A percentile compares a stretch with the other conserved stretches of the same genome.
Conservation (phyloP, 2,797 vertebrate genomes). For the Gorsachius magnificus region DNA sequence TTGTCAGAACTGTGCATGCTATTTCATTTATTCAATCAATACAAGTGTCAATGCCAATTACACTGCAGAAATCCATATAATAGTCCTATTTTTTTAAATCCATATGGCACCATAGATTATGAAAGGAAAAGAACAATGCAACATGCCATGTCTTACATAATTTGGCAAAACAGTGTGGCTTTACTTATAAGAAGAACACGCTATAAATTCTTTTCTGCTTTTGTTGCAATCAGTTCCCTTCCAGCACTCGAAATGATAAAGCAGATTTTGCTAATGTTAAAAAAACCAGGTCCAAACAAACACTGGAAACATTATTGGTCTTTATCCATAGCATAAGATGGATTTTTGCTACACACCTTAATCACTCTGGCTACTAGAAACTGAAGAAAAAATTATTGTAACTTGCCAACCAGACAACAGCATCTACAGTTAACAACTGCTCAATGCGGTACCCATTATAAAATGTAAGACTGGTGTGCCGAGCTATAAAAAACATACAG, state of each 20-base stretch:
- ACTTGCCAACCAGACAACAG: neutral
- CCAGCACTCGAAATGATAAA: neutral
- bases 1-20: slow-evolving; percentile 22
- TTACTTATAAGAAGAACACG: slow-evolving; percentile 4
- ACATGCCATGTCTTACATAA: neutral
- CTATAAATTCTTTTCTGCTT: slow-evolving; percentile 16
- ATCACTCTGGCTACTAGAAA: neutral
- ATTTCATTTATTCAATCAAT: slow-evolving; percentile 55
- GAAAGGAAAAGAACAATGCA: slow-evolving; percentile 27
- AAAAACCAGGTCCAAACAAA: neutral
- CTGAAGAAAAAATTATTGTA: neutral
- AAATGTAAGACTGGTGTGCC: neutral
- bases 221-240: slow-evolving; percentile 10
- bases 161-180: neutral
- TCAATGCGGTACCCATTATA: neutral
- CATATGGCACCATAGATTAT: slow-evolving; percentile 6
- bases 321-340: neutral
- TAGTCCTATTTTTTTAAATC: slow-evolving; percentile 19
- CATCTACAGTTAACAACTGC: slow-evolving; percentile 29
- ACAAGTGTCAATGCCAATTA: slow-evolving; percentile 52
- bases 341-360: neutral
- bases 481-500: slow-evolving; percentile 29
- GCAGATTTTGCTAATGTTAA: neutral
- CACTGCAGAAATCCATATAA: slow-evolving; percentile 41
- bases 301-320: neutral